Evolutionary conservation across 2,113 vertebrate species (phyloP), one percentile per base, ranked within the genome.

Genomic region (Mobula hypostoma): DNA sequence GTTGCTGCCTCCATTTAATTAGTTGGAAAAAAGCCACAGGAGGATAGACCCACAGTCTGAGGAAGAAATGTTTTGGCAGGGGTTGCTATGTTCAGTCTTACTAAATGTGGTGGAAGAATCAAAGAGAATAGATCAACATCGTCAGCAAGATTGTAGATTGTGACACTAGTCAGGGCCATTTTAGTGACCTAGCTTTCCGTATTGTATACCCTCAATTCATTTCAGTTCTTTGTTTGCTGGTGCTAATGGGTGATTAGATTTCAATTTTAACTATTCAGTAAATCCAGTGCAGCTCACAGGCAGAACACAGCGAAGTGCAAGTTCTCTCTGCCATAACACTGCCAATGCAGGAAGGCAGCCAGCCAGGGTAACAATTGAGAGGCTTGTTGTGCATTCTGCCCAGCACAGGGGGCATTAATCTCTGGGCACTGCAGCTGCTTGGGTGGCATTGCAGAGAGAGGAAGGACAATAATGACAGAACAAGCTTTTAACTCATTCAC

Each of bases 401-500:
- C 83, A 63, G 70, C 94, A 94, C 36, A 94, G 79, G 68, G 80
- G 21, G 40, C 63, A 15, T 70, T 72, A 78, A 94, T 76, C n/a
- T 36, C 61, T 85, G 82, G 68, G n/a, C 68, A 93, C 58, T 90
- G 82, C 94, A 94, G 93, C 94, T 94, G 94, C 91, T 72, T 88
- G 94, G 36, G 94, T 83, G 93, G 79, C n/a, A 93, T 27, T 40
- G 56, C 68, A 74, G 91, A 36, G 48, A 74, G 24, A 76, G 74
- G 21, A 36, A 74, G 48, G 48, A 48, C 48, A 48, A 48, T 48
- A 72, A 48, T 24, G 70, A 48, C 85, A 88, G 17, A 70, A 48
- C 91, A 93, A 5, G 48, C 68, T 56, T 74, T 76, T 93, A 93
- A 93, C 91, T 40, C 11, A 93, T 76, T 93, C 91, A 27, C 14